A percentile compares a stretch with the other conserved stretches of the same genome.
Conservation (phyloP, 1,140 invertebrate species). For the Mercenaria mercenaria region DNA sequence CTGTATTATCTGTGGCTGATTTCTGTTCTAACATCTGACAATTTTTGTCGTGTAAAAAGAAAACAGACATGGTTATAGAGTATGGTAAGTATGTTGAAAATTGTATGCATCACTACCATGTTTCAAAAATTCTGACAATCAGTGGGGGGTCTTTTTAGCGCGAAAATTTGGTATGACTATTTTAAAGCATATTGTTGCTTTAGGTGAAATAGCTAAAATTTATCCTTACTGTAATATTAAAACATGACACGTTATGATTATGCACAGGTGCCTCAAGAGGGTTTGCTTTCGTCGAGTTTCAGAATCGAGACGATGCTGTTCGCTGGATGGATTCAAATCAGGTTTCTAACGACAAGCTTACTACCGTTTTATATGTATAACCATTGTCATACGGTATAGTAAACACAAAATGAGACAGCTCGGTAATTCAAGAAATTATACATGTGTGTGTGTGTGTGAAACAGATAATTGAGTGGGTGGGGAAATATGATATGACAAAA, state of each 20-base stretch:
- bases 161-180: neutral
- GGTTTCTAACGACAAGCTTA: conserved; percentile 88
- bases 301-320: conserved; percentile 94
- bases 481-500: neutral
- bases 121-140: conserved; percentile 13
- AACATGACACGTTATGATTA: conserved; percentile 74
- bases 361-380: conserved; percentile 51
- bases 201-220: neutral
- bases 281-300: conserved; percentile 98
- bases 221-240: conserved; percentile 35
- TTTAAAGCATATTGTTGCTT: conserved; percentile 8
- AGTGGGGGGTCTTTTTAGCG: neutral
- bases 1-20: too few relatives aligned
- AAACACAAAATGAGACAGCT: conserved; percentile 31
- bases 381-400: conserved; percentile 63
- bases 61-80: too few relatives aligned
- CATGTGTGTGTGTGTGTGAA: neutral
- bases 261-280: conserved; percentile 85
- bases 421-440: neutral
- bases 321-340: conserved; percentile 97
- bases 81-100: too few relatives aligned
- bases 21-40: too few relatives aligned
- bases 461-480: neutral
- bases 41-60: too few relatives aligned
- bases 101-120: too few relatives aligned